These are phyloP conservation scores for Cheilosia soror DNA, from an alignment of 2,888 invertebrate genomes.

Conservation along the genomic window DNA sequence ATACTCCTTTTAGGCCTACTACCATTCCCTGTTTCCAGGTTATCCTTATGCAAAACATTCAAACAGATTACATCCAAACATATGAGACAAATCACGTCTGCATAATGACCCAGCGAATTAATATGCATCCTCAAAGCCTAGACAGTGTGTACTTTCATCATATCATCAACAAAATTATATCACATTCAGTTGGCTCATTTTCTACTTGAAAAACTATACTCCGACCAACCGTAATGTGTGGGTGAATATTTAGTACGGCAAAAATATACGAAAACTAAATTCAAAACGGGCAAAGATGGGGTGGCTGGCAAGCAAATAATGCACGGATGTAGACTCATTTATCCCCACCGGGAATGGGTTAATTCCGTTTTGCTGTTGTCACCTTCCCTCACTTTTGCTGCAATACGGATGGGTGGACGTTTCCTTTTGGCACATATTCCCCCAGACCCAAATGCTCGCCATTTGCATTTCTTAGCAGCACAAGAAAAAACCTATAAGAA, in stretches of 20 bases:
- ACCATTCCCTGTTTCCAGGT: no score
- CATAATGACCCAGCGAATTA: background rate
- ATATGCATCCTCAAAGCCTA: constrained; percentile 11
- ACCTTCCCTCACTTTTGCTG: constrained; percentile 60
- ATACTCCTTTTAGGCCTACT: no score
- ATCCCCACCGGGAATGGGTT: constrained; percentile 67
- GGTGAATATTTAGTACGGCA: constrained; percentile 39
- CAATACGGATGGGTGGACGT: constrained; percentile 55
- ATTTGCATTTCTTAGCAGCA: constrained; percentile 45
- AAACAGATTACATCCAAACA: background rate
- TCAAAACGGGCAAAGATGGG: background rate
- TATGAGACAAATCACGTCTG: background rate
- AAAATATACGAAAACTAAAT: constrained; percentile 25
- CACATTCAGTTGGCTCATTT: constrained; percentile 60
- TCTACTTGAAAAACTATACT: constrained; percentile 41
- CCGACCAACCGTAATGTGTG: constrained; percentile 10
- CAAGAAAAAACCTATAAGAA: constrained; percentile 10
- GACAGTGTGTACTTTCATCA: constrained; percentile 36
- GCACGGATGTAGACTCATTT: constrained; percentile 61
- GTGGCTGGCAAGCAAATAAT: constrained; percentile 47
- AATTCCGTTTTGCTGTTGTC: constrained; percentile 66
- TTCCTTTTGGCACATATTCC: constrained; percentile 44
- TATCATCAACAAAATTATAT: constrained; percentile 55
- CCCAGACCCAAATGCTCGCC: constrained; percentile 16
- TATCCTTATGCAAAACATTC: background rate